Evolutionary conservation across 2,113 vertebrate genomes (phyloP).

Genomic region (Chinchilla lanigera): DNA sequence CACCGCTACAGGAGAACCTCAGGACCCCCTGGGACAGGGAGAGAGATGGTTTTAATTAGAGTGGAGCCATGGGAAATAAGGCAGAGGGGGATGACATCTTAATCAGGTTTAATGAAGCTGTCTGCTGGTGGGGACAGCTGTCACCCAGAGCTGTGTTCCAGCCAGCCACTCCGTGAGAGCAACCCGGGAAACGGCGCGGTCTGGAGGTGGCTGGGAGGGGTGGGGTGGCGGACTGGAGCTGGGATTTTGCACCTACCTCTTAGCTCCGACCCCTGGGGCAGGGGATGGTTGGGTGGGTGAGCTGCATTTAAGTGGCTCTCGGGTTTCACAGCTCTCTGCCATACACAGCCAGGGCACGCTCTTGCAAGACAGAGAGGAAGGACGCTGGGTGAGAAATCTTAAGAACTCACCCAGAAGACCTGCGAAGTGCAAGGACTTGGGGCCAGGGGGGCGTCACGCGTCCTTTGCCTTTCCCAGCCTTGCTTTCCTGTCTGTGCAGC

Average conservation of each 20-base stretch:
- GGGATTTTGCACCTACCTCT: not conserved
- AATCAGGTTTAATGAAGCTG: slow-evolving; percentile 93
- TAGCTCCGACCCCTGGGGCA: not conserved
- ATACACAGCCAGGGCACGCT: not conserved
- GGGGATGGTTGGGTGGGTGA: not conserved
- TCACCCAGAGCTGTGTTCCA: slow-evolving; percentile 87
- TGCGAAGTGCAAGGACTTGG: not conserved
- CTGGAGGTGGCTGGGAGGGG: not conserved
- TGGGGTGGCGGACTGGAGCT: not conserved
- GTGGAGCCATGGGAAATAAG: slow-evolving; percentile 86
- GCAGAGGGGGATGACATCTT: slow-evolving; percentile 89
- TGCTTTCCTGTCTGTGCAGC: rapidly evolving
- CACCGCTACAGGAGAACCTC: slow-evolving; percentile 83
- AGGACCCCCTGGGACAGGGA: slow-evolving; percentile 81
- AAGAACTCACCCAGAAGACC: not conserved
- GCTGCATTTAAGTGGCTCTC: rapidly evolving
- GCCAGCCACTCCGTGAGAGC: slow-evolving; percentile 83
- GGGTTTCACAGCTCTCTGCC: not conserved
- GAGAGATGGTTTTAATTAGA: slow-evolving; percentile 90
- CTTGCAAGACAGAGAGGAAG: not conserved
- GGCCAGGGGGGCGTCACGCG: not conserved
- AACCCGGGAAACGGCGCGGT: not conserved
- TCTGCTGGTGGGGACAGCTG: slow-evolving; percentile 91
- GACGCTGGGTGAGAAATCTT: not conserved
- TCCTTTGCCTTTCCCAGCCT: not conserved